phyloP scores from a whole-genome alignment of 2,113 vertebrate genomes.

The Nesoenas mayeri region DNA sequence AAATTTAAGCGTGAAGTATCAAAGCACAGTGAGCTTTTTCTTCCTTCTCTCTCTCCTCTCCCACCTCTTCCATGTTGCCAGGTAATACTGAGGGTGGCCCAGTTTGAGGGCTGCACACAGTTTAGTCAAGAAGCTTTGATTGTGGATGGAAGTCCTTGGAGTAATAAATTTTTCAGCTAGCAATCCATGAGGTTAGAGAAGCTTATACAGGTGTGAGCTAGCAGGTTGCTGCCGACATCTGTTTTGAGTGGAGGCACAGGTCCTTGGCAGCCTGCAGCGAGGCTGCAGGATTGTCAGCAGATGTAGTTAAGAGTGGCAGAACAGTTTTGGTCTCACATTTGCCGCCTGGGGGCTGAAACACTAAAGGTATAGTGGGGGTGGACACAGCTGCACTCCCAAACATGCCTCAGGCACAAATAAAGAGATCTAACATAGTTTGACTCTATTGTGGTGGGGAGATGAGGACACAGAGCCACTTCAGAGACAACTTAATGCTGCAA shows the following conservation, averaged over 20 bases:
- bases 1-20: slow-evolving; percentile 65
- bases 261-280: slow-evolving; percentile 75
- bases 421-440: slow-evolving; percentile 92
- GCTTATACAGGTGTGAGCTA: slow-evolving; percentile 86
- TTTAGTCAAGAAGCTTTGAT: slow-evolving; percentile 76
- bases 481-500: slow-evolving; percentile 86
- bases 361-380: slow-evolving; percentile 91
- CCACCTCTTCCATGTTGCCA: neutral
- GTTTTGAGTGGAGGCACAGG: slow-evolving; percentile 75
- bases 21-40: slow-evolving; percentile 42
- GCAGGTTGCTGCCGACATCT: slow-evolving; percentile 90
- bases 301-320: slow-evolving; percentile 79
- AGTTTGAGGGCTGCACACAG: neutral
- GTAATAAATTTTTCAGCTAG: slow-evolving; percentile 85
- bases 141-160: slow-evolving; percentile 74
- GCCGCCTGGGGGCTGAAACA: slow-evolving; percentile 87
- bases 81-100: neutral
- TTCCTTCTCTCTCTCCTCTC: neutral
- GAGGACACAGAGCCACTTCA: slow-evolving; percentile 90
- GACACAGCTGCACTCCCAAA: slow-evolving; percentile 94
- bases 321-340: slow-evolving; percentile 83
- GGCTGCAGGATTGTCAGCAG: slow-evolving; percentile 83
- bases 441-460: slow-evolving; percentile 85
- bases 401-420: slow-evolving; percentile 92
- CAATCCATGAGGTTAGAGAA: slow-evolving; percentile 67